Percentiles rank a stretch among this genome's conserved stretches.
Evolutionary conservation across 1,140 invertebrate genomes (phyloP).

Genomic region (Cepaea nemoralis): DNA sequence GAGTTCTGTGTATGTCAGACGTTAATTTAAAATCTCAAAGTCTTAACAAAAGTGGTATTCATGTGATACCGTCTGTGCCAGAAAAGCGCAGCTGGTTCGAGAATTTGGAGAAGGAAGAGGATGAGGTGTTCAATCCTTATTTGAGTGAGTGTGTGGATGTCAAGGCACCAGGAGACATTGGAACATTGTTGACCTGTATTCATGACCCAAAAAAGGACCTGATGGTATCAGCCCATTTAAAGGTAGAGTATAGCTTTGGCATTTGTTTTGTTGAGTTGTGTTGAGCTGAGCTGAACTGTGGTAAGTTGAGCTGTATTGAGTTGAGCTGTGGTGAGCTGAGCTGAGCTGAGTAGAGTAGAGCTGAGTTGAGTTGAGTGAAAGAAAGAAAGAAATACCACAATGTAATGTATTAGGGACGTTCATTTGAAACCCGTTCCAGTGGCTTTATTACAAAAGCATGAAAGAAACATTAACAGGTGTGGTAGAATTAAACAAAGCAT

Average conservation of each 20-base stretch:
- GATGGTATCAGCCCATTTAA: slow-evolving; percentile 34
- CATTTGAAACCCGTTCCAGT: no score
- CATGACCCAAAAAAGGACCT: slow-evolving; percentile 28
- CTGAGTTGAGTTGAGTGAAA: no score
- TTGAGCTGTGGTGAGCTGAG: no score
- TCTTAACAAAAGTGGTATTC: slow-evolving; percentile 1
- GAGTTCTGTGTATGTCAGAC: not conserved
- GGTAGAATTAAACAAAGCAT: no score
- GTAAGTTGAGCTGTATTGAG: no score
- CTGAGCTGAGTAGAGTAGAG: no score
- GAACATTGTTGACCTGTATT: slow-evolving; percentile 18
- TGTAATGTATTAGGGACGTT: no score
- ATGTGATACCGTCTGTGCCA: slow-evolving; percentile 15
- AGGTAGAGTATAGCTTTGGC: not conserved
- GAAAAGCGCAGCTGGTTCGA: not conserved
- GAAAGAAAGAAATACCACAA: no score
- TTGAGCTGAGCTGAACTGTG: no score
- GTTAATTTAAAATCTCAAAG: not conserved
- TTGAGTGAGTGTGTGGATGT: slow-evolving; percentile 13
- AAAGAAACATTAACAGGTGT: no score
- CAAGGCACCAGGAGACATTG: not conserved
- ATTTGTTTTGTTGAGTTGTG: no score
- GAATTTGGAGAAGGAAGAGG: not conserved
- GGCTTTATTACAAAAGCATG: no score
- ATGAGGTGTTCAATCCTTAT: not conserved